phyloP scores from a whole-genome alignment of 2,797 vertebrate genomes.

The Protosalanx chinensis region DNA sequence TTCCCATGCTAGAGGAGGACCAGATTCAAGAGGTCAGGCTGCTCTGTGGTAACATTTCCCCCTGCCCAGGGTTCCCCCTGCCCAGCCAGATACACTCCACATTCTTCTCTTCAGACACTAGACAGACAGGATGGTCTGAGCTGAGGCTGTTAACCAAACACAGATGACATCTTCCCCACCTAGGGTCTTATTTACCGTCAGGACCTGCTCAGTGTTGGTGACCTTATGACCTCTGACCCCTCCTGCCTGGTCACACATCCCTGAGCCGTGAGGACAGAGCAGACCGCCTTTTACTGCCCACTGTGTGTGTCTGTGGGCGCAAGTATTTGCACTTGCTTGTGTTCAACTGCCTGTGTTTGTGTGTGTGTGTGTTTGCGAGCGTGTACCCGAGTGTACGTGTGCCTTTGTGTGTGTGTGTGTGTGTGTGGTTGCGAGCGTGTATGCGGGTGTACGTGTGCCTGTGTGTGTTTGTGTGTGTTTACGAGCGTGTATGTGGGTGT shows the following conservation, averaged over 20 bases:
- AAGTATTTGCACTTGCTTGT: no score
- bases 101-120: conserved; percentile 9
- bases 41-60: no score
- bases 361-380: not conserved
- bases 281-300: conserved; percentile 46
- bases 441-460: no score
- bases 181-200: conserved; percentile 25
- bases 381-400: no score
- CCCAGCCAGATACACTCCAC: no score
- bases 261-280: conserved; percentile 43
- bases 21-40: no score
- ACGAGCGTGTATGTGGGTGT: no score
- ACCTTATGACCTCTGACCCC: conserved; percentile 57
- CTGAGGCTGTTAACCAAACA: conserved; percentile 18
- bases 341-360: no score
- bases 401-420: not conserved
- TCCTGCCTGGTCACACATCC: conserved; percentile 35
- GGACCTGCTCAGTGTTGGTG: conserved; percentile 49
- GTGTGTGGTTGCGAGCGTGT: not conserved
- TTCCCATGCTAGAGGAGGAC: no score
- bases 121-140: conserved; percentile 39
- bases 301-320: not conserved
- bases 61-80: no score
- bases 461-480: not conserved
- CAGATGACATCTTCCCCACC: conserved; percentile 21